Evolutionary conservation across 2,797 vertebrate genomes (phyloP), one percentile per base, ranked within the genome.

Genomic region (Crocidura indochinensis): DNA sequence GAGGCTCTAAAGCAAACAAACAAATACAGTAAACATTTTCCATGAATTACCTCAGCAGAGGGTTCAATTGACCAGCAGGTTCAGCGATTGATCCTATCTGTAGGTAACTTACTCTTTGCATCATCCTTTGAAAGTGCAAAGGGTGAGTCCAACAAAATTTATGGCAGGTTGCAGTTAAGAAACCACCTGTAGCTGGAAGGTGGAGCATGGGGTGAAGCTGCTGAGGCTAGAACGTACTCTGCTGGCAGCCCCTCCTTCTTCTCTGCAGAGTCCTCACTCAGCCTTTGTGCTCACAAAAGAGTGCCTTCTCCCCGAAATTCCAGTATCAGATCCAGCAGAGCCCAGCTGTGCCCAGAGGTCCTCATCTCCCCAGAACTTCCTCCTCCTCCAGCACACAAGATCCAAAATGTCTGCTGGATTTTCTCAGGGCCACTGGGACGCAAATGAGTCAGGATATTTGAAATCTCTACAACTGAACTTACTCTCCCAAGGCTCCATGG

Each of bases 1-100:
- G 19, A 85, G 56, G 8, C 65, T 84, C 84, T 71, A n/a, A 53
- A 53, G 56, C 53, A 91, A 75, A 88, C 51, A 88, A 72, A 91
- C 0, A 79, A 84, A 67, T 7, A 78, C 87, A 69, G 24, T 24
- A 88, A 91, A 85, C 26, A 53, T 0, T 73, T 27, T 62, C 31
- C 17, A 9, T 88, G 86, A 87, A 92, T 88, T 84, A 84, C 19
- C 56, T 12, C 65, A 26, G 49, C 65, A 68, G 73, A 87, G 62
- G 26, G 56, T 20, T 60, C 56, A 44, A 56, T 72, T 26, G 69
- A 71, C 75, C 85, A 91, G 53, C 83, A 89, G 87, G 65, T n/a
- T 86, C 72, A 56, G 1, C 85, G 82, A n/a, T 49, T 87, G 82
- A n/a, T 49, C 76, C 31, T 38, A 60, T 19, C 15, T 60, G 56